phyloP scores from a whole-genome alignment of 53 echinoderm and acorn worm species.

The Luidia sarsii region DNA sequence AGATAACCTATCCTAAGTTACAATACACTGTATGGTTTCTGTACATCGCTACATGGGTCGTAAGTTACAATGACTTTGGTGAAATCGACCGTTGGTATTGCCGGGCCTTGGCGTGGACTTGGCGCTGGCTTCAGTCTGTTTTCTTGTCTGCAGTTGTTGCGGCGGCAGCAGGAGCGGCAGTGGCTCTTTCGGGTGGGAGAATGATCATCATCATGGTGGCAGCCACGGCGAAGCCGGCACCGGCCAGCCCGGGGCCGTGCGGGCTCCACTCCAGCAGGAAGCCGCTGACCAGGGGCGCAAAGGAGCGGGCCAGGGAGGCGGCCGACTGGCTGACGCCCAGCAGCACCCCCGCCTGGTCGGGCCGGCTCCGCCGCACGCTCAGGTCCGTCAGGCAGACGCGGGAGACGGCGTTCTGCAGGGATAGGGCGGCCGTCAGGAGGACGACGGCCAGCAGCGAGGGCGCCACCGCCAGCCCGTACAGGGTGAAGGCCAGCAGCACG shows the following conservation, averaged over 20 bases:
- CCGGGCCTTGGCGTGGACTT: too few relatives aligned
- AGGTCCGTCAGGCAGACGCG: constrained; percentile 79
- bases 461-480: constrained; percentile 62
- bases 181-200: constrained; percentile 1
- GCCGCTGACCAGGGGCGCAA: constrained; percentile 76
- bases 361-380: constrained; percentile 62
- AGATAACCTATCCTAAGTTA: too few relatives aligned
- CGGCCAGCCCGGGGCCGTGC: constrained; percentile 70
- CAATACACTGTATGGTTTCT: too few relatives aligned
- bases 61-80: too few relatives aligned
- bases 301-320: constrained; percentile 73
- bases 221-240: constrained; percentile 19
- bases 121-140: constrained; percentile 29
- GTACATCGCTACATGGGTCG: too few relatives aligned
- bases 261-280: constrained; percentile 68
- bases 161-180: too few relatives aligned
- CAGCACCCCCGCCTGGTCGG: constrained; percentile 76
- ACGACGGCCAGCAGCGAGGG: constrained; percentile 61
- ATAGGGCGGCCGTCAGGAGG: constrained; percentile 49
- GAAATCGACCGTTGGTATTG: too few relatives aligned
- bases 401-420: constrained; percentile 66
- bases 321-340: constrained; percentile 81
- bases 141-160: constrained; percentile 30
- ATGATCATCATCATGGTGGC: constrained; percentile 30
- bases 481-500: constrained; percentile 49